Conservation (phyloP, 2,888 invertebrate species). For the Eupithecia subfuscata region DNA sequence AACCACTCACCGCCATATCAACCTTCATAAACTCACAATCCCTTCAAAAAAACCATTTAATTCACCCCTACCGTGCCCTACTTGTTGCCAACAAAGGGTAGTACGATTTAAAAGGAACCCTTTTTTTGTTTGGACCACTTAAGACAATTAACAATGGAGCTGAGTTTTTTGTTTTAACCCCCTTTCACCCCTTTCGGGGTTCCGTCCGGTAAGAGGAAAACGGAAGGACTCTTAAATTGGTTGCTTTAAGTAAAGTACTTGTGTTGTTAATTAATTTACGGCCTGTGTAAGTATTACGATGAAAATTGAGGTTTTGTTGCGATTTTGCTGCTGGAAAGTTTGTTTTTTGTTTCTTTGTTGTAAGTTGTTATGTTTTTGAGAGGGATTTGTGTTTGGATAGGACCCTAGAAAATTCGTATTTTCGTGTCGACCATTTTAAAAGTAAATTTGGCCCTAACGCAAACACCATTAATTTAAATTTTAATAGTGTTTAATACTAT, state of each 20-base stretch:
- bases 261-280: slow-evolving; percentile 29
- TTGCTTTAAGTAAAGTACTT: slow-evolving; percentile 21
- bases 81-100: slow-evolving; percentile 59
- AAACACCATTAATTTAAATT: background rate
- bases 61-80: slow-evolving; percentile 53
- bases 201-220: slow-evolving; percentile 25
- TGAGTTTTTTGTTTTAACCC: slow-evolving; percentile 54
- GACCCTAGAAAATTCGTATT: background rate
- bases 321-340: background rate
- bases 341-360: slow-evolving; percentile 7
- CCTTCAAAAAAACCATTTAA: slow-evolving; percentile 43
- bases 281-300: slow-evolving; percentile 7
- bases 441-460: background rate
- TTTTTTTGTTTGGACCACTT: slow-evolving; percentile 65
- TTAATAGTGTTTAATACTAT: too few species aligned
- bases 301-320: slow-evolving; percentile 11
- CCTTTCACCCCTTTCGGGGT: slow-evolving; percentile 28
- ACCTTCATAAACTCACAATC: slow-evolving; percentile 6
- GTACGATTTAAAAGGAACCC: slow-evolving; percentile 54
- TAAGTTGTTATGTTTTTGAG: background rate
- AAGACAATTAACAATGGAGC: slow-evolving; percentile 64
- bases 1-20: background rate
- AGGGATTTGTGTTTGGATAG: background rate
- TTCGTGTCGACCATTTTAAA: background rate
- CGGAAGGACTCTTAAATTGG: slow-evolving; percentile 25